Evolutionary conservation across 2,888 invertebrate species (phyloP).

Genomic region (Podotricha telesiphe): DNA sequence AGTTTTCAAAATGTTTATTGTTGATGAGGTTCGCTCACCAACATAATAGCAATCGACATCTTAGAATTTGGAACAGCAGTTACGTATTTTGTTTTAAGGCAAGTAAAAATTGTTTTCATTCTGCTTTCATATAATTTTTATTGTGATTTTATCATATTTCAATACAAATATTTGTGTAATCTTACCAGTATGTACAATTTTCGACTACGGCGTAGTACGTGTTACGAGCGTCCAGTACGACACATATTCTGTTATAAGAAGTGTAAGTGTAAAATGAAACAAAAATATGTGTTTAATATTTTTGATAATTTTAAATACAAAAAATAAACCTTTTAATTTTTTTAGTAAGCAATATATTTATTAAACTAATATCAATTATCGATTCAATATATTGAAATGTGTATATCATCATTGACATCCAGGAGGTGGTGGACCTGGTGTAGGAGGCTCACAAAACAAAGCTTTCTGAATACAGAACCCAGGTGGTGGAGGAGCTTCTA

Average conservation of each 20-base stretch:
- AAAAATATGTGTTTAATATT: too few relatives aligned
- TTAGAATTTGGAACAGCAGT: neutral
- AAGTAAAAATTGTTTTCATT: neutral
- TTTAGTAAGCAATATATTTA: neutral
- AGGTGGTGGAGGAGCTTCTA: conserved; percentile 56
- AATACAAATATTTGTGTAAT: too few relatives aligned
- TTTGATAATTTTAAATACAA: too few relatives aligned
- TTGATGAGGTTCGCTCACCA: conserved; percentile 13
- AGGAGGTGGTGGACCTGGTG: neutral
- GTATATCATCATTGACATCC: neutral
- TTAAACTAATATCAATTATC: neutral
- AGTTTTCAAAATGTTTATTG: conserved; percentile 17
- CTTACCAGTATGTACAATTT: too few relatives aligned
- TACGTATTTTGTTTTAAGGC: neutral
- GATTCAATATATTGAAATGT: neutral
- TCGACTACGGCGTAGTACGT: too few relatives aligned
- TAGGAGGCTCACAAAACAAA: conserved; percentile 33
- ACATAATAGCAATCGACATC: conserved; percentile 5
- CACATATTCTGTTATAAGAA: too few relatives aligned
- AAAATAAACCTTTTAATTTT: too few relatives aligned
- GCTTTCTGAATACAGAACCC: conserved; percentile 60
- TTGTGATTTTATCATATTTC: neutral
- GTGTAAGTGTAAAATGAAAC: too few relatives aligned
- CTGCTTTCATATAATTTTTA: neutral
- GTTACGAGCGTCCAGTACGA: too few relatives aligned